These are phyloP conservation scores for Brotula barbata DNA, from an alignment of 2,797 vertebrate genomes.

Conservation along the genomic window DNA sequence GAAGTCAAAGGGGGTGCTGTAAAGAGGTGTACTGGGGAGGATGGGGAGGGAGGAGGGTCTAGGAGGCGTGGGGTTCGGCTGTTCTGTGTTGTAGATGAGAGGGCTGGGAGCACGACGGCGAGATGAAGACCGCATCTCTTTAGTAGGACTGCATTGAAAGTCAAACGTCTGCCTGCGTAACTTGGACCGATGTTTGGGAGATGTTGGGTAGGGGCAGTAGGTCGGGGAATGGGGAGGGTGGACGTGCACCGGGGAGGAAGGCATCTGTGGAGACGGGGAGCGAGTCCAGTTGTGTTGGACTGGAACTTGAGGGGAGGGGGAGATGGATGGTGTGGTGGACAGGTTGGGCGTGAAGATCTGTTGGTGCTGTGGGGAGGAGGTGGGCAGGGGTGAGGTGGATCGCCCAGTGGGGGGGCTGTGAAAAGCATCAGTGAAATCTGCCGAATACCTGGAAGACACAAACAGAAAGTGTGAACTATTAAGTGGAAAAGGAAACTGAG, in stretches of 20 bases:
- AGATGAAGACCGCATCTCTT: slow-evolving; percentile 73
- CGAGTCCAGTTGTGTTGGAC: slow-evolving; percentile 76
- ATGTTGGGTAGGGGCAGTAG: slow-evolving; percentile 80
- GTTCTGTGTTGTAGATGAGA: slow-evolving; percentile 86
- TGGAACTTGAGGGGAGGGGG: slow-evolving; percentile 69
- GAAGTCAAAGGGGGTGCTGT: slow-evolving; percentile 85
- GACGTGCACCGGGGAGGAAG: slow-evolving; percentile 71
- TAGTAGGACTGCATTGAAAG: slow-evolving; percentile 76
- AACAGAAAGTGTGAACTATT: slow-evolving; percentile 24
- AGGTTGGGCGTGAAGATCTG: slow-evolving; percentile 77
- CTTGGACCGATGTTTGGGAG: slow-evolving; percentile 83
- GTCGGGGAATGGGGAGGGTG: slow-evolving; percentile 80
- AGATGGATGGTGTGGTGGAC: slow-evolving; percentile 69
- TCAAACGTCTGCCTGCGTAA: slow-evolving; percentile 80
- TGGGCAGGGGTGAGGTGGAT: slow-evolving; percentile 75
- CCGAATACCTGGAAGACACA: slow-evolving; percentile 76
- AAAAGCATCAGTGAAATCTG: slow-evolving; percentile 70
- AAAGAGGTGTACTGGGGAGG: slow-evolving; percentile 80
- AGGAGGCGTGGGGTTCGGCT: slow-evolving; percentile 84
- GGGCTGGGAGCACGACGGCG: slow-evolving; percentile 89
- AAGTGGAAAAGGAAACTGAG: background rate
- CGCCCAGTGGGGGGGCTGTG: slow-evolving; percentile 75
- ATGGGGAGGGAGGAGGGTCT: slow-evolving; percentile 83
- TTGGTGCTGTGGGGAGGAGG: slow-evolving; percentile 76
- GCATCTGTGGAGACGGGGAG: slow-evolving; percentile 71